Evolutionary conservation across 2,888 invertebrate species (phyloP).

Genomic region (Deilephila porcellus): DNA sequence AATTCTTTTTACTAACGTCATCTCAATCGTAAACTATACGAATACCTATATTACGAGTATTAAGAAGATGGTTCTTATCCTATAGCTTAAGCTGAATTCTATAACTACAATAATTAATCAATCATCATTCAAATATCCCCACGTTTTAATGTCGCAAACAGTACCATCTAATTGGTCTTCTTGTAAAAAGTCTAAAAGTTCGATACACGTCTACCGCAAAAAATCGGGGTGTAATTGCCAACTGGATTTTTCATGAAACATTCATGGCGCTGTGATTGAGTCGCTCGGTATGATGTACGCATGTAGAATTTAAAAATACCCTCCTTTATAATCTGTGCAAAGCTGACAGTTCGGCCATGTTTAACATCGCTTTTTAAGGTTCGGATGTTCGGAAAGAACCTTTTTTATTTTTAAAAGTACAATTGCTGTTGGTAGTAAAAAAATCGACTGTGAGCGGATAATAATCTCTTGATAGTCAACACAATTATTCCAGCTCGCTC

Average conservation of each 20-base stretch:
- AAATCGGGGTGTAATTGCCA: constrained; percentile 59
- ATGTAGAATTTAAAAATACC: constrained; percentile 56
- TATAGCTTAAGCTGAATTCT: no score
- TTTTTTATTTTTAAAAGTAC: not conserved
- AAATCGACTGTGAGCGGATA: no score
- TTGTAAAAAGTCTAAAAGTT: constrained; percentile 56
- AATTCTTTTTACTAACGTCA: no score
- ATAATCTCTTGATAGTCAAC: no score
- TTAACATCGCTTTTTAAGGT: constrained; percentile 21
- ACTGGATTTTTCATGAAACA: constrained; percentile 72
- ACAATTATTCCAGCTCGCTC: not conserved
- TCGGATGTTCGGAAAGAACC: not conserved
- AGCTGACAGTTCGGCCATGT: constrained; percentile 22
- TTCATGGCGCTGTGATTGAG: constrained; percentile 75
- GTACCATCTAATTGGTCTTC: constrained; percentile 64
- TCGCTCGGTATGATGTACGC: constrained; percentile 53
- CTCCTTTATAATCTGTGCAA: constrained; percentile 20
- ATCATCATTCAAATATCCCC: not conserved
- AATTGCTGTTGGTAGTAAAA: no score
- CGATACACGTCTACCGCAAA: constrained; percentile 48
- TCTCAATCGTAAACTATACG: no score
- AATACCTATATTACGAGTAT: no score
- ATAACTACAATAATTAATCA: no score
- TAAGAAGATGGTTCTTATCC: no score
- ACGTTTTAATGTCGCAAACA: constrained; percentile 50